Evolutionary conservation across 1,140 invertebrate genomes (phyloP).

Genomic region (Neodiprion pinetum): DNA sequence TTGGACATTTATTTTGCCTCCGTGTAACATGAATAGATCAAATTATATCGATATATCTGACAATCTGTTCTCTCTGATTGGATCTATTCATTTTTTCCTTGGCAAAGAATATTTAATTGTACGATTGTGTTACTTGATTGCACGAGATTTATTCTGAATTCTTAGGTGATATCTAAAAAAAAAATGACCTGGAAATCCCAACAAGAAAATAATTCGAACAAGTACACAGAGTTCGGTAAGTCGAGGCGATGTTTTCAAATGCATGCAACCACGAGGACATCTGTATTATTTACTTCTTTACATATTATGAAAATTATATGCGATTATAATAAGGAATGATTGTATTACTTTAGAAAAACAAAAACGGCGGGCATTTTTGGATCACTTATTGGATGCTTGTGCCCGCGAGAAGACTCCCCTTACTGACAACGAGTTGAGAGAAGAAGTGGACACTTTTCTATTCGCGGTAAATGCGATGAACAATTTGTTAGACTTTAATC

Average conservation of each 20-base stretch:
- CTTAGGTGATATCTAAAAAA: neutral
- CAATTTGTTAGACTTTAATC: neutral
- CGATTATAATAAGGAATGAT: conserved; percentile 8
- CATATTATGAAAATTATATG: neutral
- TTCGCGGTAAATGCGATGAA: conserved; percentile 68
- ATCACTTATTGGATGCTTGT: conserved; percentile 71
- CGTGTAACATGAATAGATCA: neutral
- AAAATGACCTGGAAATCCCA: neutral
- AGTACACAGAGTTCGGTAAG: neutral
- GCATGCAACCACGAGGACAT: neutral
- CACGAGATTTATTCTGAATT: neutral
- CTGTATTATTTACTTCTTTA: conserved; percentile 16
- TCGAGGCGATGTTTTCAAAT: neutral
- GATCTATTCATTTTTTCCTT: neutral
- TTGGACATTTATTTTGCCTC: neutral
- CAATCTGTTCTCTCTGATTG: neutral
- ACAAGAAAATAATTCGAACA: neutral
- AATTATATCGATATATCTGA: neutral
- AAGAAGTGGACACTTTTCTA: conserved; percentile 82
- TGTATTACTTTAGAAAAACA: conserved; percentile 44
- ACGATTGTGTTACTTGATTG: neutral
- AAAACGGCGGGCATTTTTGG: conserved; percentile 69
- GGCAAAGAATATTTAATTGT: neutral
- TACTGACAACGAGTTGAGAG: conserved; percentile 70
- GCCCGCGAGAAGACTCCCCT: conserved; percentile 62